Evolutionary conservation across 2,113 vertebrate species (phyloP), one percentile per base, ranked within the genome.

Genomic region (Ardeotis arabs): DNA sequence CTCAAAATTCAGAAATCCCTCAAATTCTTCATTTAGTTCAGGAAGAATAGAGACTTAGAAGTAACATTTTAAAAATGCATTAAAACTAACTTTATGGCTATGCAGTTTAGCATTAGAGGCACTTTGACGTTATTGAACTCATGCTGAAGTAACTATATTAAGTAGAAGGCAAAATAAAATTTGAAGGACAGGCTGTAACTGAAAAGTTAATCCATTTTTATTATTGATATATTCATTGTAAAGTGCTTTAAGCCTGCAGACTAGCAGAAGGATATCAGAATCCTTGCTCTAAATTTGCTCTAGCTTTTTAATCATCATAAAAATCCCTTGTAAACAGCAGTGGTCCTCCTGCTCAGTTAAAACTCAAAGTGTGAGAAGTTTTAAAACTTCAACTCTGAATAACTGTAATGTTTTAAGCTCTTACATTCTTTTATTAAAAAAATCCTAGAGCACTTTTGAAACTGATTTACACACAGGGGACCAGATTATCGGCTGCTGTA

Each of bases 151-250:
- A 94, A 80, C 49, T 90, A 29, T 63, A 60, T 87, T 63, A 87
- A 84, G 27, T 52, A 76, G 39, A 95, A 80, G 87, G 69, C 15
- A 91, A 94, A 94, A 81, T 56, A 53, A 84, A 91, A 87, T 72
- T 82, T 64, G 66, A 84, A 91, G 53, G 39, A 60, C 13, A 49
- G 18, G 21, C 7, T 17, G 7, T 58, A 94, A 87, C 21, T 82
- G 84, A 79, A 77, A 87, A 89, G 27, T 87, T 59, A 84, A 79
- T 89, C 67, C 4, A 76, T 72, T 93, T 93, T 96, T 93, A 62
- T 64, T 85, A 93, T 70, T 47, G 21, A 28, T 93, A 64, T 22
- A 39, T 6, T 79, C 27, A 55, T 56, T 55, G n/a, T 75, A 91
- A 90, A 89, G 56, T 76, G 44, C 27, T 89, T 91, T 73, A 79